phyloP scores from a whole-genome alignment of 1,140 invertebrate species.

The Halotydeus destructor region DNA sequence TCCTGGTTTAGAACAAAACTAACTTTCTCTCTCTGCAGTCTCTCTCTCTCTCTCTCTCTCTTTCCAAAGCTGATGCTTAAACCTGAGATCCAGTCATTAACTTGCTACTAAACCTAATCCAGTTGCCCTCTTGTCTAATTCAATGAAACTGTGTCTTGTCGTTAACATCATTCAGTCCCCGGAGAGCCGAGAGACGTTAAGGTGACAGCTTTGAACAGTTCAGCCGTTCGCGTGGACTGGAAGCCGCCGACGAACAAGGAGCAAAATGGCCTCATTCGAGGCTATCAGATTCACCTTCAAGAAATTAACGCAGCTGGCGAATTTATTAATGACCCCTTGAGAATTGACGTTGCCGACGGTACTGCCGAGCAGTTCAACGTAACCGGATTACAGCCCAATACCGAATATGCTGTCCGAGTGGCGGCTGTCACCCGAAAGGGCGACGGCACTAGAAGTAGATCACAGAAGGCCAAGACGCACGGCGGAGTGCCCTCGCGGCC shows the following conservation, averaged over 20 bases:
- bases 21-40: neutral
- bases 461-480: slow-evolving; percentile 61
- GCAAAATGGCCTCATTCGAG: slow-evolving; percentile 83
- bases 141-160: no score
- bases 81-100: no score
- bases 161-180: slow-evolving; percentile 77
- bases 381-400: slow-evolving; percentile 71
- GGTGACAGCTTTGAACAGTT: slow-evolving; percentile 68
- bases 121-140: neutral
- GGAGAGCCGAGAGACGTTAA: slow-evolving; percentile 79
- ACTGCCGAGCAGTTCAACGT: slow-evolving; percentile 55
- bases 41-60: neutral
- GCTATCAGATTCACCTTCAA: slow-evolving; percentile 86
- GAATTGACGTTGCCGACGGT: slow-evolving; percentile 55
- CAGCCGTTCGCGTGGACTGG: slow-evolving; percentile 74
- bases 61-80: no score
- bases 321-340: slow-evolving; percentile 19
- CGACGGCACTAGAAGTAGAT: slow-evolving; percentile 65
- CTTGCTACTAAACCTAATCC: no score
- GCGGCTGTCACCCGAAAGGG: slow-evolving; percentile 82
- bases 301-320: slow-evolving; percentile 51
- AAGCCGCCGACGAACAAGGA: slow-evolving; percentile 68
- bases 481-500: slow-evolving; percentile 77
- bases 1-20: neutral
- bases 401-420: slow-evolving; percentile 56